Conservation (phyloP, 2,113 vertebrate genomes). For the Gambusia holbrooki region DNA sequence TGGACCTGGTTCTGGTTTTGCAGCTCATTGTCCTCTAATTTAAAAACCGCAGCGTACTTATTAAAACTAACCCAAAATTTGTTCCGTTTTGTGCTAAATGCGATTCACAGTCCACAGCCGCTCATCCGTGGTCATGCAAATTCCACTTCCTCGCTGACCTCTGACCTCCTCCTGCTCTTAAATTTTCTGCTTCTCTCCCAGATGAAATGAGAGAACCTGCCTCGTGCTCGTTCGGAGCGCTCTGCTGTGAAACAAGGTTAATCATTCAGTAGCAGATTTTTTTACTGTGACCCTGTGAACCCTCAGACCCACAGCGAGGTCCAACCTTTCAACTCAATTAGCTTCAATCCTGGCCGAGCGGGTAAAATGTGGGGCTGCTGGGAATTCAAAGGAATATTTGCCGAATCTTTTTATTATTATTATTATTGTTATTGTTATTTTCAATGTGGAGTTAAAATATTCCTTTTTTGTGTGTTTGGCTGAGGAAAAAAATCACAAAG, state of each 20-base stretch:
- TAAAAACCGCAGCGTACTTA: too few species aligned
- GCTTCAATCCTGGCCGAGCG: not conserved
- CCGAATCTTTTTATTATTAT: not conserved
- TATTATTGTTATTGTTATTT: too few species aligned
- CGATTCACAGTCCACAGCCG: not conserved
- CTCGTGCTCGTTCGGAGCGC: not conserved
- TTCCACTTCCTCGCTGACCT: not conserved
- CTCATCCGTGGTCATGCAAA: not conserved
- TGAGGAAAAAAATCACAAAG: too few species aligned
- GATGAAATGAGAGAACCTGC: not conserved
- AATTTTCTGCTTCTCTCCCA: not conserved
- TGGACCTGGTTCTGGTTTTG: too few species aligned
- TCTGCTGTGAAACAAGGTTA: not conserved
- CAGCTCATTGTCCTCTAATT: too few species aligned
- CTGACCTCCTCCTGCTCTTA: not conserved
- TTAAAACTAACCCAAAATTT: too few species aligned
- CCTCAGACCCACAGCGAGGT: not conserved
- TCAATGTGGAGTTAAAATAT: too few species aligned
- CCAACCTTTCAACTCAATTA: slow-evolving; percentile 16
- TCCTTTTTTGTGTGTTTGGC: not conserved
- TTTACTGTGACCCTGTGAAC: not conserved
- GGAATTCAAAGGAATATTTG: not conserved
- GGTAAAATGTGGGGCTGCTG: not conserved
- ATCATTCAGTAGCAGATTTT: not conserved
- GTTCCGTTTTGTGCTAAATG: too few species aligned